Conservation (phyloP, 2,888 invertebrate species). For the Leptopilina drosophilae region DNA sequence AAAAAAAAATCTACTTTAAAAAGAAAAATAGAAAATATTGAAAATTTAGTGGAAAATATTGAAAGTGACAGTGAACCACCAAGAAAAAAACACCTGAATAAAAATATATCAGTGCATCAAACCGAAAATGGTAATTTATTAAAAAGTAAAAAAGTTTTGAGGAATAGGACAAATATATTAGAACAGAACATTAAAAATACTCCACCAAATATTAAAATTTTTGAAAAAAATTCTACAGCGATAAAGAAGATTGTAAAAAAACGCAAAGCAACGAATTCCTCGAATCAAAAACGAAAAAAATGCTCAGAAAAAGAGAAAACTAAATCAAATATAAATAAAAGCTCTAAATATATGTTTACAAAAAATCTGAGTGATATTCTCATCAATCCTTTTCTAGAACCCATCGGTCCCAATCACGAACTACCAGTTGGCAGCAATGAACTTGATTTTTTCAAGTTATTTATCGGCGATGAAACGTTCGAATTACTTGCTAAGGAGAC, state of each 20-base stretch:
- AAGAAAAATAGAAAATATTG: neutral
- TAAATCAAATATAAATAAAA: too few relatives aligned
- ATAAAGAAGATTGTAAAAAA: too few relatives aligned
- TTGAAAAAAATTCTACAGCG: too few relatives aligned
- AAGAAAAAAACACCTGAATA: neutral
- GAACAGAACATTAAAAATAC: neutral
- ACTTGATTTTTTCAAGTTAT: slow-evolving; percentile 17
- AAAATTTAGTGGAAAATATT: too few relatives aligned
- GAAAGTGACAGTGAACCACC: neutral
- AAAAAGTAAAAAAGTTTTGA: neutral
- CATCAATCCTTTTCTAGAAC: slow-evolving; percentile 6
- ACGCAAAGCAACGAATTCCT: neutral
- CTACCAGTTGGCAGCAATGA: neutral
- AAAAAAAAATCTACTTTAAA: neutral
- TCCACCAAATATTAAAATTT: neutral
- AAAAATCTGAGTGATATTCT: neutral
- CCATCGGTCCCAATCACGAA: slow-evolving; percentile 2
- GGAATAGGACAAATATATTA: neutral
- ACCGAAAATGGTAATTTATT: neutral
- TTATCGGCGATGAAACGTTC: slow-evolving; percentile 5
- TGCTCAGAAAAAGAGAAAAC: too few relatives aligned
- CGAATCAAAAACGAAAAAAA: neutral
- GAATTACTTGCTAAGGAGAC: slow-evolving; percentile 33
- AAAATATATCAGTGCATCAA: neutral
- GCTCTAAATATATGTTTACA: neutral